Evolutionary conservation across 2,888 invertebrate genomes (phyloP), one percentile per base, ranked within the genome.

Genomic region (Tetranychus piercei): DNA sequence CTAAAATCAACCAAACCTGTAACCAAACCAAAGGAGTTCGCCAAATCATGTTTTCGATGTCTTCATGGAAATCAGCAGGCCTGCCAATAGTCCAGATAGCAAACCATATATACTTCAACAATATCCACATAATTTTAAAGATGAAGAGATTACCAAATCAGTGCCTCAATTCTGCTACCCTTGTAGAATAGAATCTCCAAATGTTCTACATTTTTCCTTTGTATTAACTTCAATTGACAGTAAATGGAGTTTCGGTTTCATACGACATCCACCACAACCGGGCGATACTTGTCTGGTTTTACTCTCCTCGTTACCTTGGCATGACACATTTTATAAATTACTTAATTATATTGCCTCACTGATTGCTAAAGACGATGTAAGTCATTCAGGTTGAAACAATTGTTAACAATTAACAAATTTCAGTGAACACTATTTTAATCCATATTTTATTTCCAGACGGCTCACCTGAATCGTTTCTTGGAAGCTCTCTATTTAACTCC

Each of bases 161-260:
- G 78, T 81, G 65, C 79, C 79, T 43, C 79, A 80, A 73, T 82
- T 82, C 76, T 78, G 80, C 8, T 81, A 81, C 76, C 82, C 82
- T 6, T 67, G 67, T 66, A 76, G 76, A 34, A 34, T 71, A 45
- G n/a, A 45, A 6, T 20, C n/a, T n/a, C 18, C 44, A n/a, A 71
- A 20, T 75, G 55, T 73, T 67, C 43, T 69, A 72, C 90, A 93
- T 80, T 99, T 94, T 83, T 95, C 95, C 44, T 99, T 97, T 85
- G 96, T 95, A 74, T 85, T 97, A 81, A 99, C 97, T 43, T 93
- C 91, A 80, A 87, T 90, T 80, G 93, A 94, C 82, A 92, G 94
- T 44, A 94, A 93, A 85, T 96, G 93, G 88, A 93, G 93, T 66
- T 99, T 93, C 85, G 96, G 96, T 78, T 97, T 93, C 84, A 96